A percentile compares a stretch with the other conserved stretches of the same genome.
Conservation (phyloP, 2,888 invertebrate genomes). For the Dasysyrphus albostriatus region DNA sequence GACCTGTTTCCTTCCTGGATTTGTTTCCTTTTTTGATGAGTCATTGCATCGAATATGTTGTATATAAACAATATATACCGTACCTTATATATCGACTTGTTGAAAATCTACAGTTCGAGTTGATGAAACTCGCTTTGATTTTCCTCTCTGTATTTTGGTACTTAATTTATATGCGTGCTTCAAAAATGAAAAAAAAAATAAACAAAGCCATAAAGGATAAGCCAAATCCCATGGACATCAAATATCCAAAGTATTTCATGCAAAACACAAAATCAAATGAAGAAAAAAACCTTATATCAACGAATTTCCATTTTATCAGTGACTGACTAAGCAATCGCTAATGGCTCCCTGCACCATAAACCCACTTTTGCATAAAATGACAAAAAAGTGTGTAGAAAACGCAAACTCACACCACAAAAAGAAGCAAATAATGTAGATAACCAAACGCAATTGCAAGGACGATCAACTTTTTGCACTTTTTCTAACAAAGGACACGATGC, state of each 20-base stretch:
- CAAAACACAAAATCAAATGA: background rate
- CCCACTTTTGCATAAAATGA: conserved; percentile 27
- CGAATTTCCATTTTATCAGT: conserved; percentile 57
- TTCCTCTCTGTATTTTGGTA: too few relatives aligned
- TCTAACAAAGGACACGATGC: conserved; percentile 31
- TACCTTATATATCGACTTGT: too few relatives aligned
- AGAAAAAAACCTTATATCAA: conserved; percentile 26
- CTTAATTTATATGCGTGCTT: background rate
- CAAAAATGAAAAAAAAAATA: conserved; percentile 13
- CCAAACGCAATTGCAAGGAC: conserved; percentile 65
- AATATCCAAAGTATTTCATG: conserved; percentile 3
- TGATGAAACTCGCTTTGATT: too few relatives aligned
- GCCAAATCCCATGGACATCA: conserved; percentile 36
- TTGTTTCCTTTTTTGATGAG: too few relatives aligned
- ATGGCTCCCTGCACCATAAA: conserved; percentile 47
- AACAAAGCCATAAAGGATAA: conserved; percentile 21
- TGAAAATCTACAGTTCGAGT: too few relatives aligned
- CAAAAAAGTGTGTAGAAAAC: background rate
- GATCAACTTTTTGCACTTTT: conserved; percentile 56
- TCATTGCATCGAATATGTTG: too few relatives aligned
- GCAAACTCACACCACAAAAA: conserved; percentile 1
- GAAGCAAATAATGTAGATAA: conserved; percentile 39
- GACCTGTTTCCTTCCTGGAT: too few relatives aligned
- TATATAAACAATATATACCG: too few relatives aligned
- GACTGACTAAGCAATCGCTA: conserved; percentile 52